Percentiles rank a stretch among this genome's conserved stretches.
Evolutionary conservation across 2,113 vertebrate species (phyloP).

Genomic region (Ciconia boyciana): DNA sequence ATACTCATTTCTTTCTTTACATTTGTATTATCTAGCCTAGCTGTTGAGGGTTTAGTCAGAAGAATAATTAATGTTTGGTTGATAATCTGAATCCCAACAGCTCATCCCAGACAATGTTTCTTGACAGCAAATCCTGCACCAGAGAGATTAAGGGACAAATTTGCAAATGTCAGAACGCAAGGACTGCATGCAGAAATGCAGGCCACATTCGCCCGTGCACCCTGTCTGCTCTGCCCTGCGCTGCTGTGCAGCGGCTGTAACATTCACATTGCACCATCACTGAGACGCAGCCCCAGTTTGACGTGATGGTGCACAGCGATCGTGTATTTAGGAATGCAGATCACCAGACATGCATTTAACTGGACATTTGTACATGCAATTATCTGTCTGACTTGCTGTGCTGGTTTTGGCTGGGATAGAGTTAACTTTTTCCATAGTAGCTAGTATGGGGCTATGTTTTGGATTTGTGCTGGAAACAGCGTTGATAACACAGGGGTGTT

Average conservation of each 20-base stretch:
- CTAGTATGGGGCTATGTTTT: too few species aligned
- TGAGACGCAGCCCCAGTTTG: neutral
- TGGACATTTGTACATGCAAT: neutral
- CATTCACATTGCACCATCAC: neutral
- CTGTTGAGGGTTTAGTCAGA: conserved; percentile 35
- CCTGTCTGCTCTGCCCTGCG: neutral
- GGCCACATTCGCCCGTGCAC: neutral
- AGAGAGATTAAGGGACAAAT: neutral
- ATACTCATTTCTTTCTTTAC: neutral
- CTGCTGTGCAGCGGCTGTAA: rapidly evolving
- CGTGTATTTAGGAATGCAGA: neutral
- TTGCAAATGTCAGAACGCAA: neutral
- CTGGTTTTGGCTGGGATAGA: too few species aligned
- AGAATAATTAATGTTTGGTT: conserved; percentile 62
- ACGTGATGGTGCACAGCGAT: rapidly evolving
- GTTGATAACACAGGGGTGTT: too few species aligned
- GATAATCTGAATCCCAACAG: conserved; percentile 45
- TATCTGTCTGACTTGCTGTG: neutral
- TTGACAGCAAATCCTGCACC: conserved; percentile 36
- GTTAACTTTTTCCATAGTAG: too few species aligned
- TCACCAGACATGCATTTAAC: neutral
- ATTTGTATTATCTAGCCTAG: conserved; percentile 17
- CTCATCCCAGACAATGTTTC: conserved; percentile 52
- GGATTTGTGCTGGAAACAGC: too few species aligned
- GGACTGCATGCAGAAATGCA: neutral